phyloP scores from a whole-genome alignment of 2,797 vertebrate genomes.

The Aselliscus stoliczkanus region DNA sequence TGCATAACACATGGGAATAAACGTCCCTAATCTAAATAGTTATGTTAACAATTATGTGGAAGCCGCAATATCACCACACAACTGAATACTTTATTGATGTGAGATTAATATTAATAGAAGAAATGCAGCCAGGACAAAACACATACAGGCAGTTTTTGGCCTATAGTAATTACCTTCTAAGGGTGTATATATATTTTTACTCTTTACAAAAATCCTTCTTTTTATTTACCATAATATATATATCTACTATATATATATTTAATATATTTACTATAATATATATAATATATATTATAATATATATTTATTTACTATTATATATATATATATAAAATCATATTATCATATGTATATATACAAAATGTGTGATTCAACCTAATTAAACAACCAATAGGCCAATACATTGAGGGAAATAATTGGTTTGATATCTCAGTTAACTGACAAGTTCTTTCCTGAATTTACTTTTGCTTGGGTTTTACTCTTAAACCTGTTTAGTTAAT shows the following conservation, averaged over 20 bases:
- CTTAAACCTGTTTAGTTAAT: neutral
- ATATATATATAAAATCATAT: neutral
- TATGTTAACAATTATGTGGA: neutral
- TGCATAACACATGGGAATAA: neutral
- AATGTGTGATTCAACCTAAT: neutral
- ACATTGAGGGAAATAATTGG: neutral
- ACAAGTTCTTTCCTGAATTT: neutral
- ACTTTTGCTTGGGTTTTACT: neutral
- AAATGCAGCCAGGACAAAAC: neutral
- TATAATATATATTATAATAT: neutral
- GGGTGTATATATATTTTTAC: neutral
- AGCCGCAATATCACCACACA: neutral
- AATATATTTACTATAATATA: neutral
- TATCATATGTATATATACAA: neutral
- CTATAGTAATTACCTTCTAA: neutral
- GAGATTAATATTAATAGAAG: neutral
- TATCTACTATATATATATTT: neutral
- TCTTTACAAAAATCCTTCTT: neutral
- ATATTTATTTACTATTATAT: neutral
- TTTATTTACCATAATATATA: neutral
- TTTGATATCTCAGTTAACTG: neutral
- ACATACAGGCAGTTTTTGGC: neutral
- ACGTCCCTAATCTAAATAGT: neutral
- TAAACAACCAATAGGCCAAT: neutral
- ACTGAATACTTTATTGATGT: neutral